Evolutionary conservation across 2,113 vertebrate species (phyloP).

Genomic region (Neodon shergylaensis): DNA sequence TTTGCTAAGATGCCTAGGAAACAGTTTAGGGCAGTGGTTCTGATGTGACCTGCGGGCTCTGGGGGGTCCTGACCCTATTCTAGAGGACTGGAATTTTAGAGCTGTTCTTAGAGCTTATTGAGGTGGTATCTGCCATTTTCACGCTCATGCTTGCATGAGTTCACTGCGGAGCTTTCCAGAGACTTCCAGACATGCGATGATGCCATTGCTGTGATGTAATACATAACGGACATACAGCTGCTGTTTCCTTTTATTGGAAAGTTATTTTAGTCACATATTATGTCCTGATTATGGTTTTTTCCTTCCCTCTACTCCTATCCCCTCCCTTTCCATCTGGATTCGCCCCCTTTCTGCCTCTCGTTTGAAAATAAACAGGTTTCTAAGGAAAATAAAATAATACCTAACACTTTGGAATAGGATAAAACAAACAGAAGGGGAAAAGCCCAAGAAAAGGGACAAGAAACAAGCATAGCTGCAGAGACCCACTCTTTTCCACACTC

Average conservation of each 20-base stretch:
- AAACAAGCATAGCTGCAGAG: not conserved
- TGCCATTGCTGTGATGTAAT: not conserved
- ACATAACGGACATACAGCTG: not conserved
- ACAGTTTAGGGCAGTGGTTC: not conserved
- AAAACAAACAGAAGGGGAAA: not conserved
- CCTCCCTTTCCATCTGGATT: not conserved
- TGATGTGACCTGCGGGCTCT: not conserved
- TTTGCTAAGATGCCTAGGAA: not conserved
- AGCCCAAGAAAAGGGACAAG: not conserved
- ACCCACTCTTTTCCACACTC: not conserved
- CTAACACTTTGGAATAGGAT: not conserved
- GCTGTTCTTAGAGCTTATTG: not conserved
- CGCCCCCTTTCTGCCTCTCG: not conserved
- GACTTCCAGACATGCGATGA: not conserved
- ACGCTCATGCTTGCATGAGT: not conserved
- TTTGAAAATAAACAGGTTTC: not conserved
- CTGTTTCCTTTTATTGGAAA: too few relatives aligned
- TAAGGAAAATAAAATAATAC: not conserved
- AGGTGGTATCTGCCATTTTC: not conserved
- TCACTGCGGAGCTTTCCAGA: not conserved
- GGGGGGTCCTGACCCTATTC: not conserved
- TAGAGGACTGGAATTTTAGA: not conserved
- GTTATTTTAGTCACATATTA: not conserved
- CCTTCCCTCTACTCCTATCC: not conserved
- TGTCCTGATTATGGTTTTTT: not conserved